A percentile compares a stretch with the other conserved stretches of the same genome.
These are phyloP conservation scores for Acanthosepion pharaonis DNA, from an alignment of 2,888 invertebrate genomes.

Conservation along the genomic window DNA sequence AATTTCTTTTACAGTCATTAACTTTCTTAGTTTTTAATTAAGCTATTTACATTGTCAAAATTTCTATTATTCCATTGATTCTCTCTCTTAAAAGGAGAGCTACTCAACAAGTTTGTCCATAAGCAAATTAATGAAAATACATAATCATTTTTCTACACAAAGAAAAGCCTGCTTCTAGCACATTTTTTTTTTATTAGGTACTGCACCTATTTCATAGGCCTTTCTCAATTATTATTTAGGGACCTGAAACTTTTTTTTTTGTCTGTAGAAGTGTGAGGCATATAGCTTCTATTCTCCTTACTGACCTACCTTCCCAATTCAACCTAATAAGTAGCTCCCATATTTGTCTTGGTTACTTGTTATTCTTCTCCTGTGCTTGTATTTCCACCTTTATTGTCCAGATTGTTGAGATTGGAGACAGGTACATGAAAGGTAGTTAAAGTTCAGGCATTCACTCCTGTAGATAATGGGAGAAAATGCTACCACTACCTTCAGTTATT, in stretches of 20 bases:
- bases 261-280: neutral
- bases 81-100: neutral
- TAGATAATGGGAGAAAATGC: neutral
- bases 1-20: neutral
- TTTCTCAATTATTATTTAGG: neutral
- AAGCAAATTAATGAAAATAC: neutral
- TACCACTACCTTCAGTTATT: neutral
- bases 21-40: neutral
- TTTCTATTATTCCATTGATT: neutral
- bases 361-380: neutral
- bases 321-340: neutral
- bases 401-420: slow-evolving; percentile 20
- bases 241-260: neutral
- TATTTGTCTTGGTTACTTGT: slow-evolving; percentile 22
- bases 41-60: neutral
- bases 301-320: neutral
- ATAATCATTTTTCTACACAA: neutral
- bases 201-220: neutral
- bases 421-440: slow-evolving; percentile 33
- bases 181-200: neutral
- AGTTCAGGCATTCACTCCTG: neutral
- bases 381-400: slow-evolving; percentile 23
- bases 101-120: neutral
- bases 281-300: neutral
- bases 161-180: neutral